phyloP scores from a whole-genome alignment of 2,797 vertebrate genomes.

The Acanthurus tractus region DNA sequence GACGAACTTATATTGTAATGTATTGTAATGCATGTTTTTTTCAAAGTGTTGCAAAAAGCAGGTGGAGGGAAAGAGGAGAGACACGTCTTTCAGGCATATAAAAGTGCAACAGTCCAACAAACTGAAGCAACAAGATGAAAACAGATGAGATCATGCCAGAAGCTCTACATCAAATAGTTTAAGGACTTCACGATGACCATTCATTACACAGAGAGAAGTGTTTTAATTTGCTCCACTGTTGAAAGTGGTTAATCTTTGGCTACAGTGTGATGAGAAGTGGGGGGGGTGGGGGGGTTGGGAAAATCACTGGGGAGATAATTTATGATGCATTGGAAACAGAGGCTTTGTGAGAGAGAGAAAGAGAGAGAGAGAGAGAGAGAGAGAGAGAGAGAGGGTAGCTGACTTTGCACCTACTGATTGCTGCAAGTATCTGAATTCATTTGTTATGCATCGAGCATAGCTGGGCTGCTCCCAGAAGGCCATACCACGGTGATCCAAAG shows the following conservation, averaged over 20 bases:
- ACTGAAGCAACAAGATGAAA: conserved; percentile 21
- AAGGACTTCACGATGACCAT: conserved; percentile 41
- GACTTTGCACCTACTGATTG: conserved; percentile 99
- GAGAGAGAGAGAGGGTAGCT: conserved; percentile 68
- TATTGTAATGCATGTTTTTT: not conserved
- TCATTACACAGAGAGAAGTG: conserved; percentile 63
- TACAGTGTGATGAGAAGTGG: conserved; percentile 59
- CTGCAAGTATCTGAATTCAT: conserved; percentile 99
- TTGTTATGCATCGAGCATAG: conserved; percentile 99
- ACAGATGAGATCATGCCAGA: conserved; percentile 35
- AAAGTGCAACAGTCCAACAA: not conserved
- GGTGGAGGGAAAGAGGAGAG: not conserved
- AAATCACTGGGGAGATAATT: conserved; percentile 78
- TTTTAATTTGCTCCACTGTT: conserved; percentile 77
- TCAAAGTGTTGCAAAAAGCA: conserved; percentile 2
- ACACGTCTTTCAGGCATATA: not conserved
- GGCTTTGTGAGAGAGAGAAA: conserved; percentile 88
- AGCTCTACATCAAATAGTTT: conserved; percentile 54
- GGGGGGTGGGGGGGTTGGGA: not conserved
- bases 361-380: no score
- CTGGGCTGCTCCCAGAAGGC: conserved; percentile 99
- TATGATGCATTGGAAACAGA: conserved; percentile 91
- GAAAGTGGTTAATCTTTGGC: conserved; percentile 81
- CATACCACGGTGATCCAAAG: conserved; percentile 97
- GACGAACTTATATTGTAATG: not conserved